These are phyloP conservation scores for Miichthys miiuy DNA, from an alignment of 2,797 vertebrate genomes.

Conservation along the genomic window DNA sequence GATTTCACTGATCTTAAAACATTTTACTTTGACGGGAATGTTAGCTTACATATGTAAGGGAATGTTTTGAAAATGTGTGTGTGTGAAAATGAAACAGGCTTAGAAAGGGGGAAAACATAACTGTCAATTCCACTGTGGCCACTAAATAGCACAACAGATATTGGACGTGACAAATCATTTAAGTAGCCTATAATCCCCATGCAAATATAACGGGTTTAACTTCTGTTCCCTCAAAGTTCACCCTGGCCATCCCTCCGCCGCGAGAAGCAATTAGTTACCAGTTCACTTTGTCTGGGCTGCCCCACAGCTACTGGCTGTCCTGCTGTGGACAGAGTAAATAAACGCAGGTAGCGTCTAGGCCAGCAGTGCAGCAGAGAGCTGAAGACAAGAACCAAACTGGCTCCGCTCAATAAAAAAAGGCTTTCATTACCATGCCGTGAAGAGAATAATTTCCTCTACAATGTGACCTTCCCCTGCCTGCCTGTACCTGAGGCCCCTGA, in stretches of 20 bases:
- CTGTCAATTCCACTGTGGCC: not conserved
- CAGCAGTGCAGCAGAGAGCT: conserved; percentile 65
- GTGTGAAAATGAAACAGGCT: not conserved
- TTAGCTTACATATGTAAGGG: not conserved
- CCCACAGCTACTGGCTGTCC: conserved; percentile 45
- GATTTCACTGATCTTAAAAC: conserved; percentile 39
- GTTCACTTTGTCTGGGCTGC: conserved; percentile 42
- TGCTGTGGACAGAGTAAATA: conserved; percentile 69
- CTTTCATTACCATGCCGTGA: conserved; percentile 79
- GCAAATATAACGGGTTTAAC: conserved; percentile 8
- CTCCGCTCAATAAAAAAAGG: conserved; percentile 64
- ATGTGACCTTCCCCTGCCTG: conserved; percentile 82
- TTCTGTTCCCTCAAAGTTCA: conserved; percentile 13
- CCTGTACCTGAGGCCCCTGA: conserved; percentile 76
- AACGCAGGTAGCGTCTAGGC: conserved; percentile 61
- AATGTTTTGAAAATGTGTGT: not conserved
- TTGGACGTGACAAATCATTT: not conserved
- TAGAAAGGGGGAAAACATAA: not conserved
- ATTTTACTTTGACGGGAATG: conserved; percentile 21
- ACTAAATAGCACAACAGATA: conserved; percentile 1
- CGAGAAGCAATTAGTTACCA: conserved; percentile 43
- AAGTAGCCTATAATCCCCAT: conserved; percentile 10
- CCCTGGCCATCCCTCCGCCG: not conserved
- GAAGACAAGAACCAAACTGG: conserved; percentile 70
- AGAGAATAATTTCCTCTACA: conserved; percentile 81